Evolutionary conservation across 2,888 invertebrate genomes (phyloP).

Genomic region (Meghimatium bilineatum): DNA sequence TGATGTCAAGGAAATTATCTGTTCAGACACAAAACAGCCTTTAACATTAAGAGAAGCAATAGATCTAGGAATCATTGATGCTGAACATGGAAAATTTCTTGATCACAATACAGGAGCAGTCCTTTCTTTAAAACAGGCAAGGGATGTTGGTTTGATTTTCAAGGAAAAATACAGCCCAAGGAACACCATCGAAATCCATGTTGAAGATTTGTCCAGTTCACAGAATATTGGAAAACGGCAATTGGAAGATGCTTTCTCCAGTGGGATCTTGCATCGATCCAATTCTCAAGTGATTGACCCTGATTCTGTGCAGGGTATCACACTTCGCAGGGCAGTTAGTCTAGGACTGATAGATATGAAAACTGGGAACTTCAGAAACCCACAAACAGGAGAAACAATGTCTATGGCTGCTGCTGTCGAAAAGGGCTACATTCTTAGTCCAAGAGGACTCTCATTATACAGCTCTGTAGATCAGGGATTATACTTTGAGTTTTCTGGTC

Average conservation of each 20-base stretch:
- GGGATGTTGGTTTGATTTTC: conserved; percentile 55
- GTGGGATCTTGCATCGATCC: conserved; percentile 67
- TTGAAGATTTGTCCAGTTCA: conserved; percentile 67
- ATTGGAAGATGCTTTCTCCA: conserved; percentile 68
- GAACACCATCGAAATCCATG: conserved; percentile 66
- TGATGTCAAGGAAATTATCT: conserved; percentile 51
- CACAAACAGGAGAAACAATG: conserved; percentile 69
- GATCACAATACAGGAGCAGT: conserved; percentile 80
- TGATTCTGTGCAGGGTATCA: conserved; percentile 69
- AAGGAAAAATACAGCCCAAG: conserved; percentile 55
- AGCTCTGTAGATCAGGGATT: conserved; percentile 75
- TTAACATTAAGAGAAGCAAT: conserved; percentile 90
- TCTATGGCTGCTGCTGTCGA: conserved; percentile 66
- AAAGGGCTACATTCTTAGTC: conserved; percentile 69
- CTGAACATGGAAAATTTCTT: conserved; percentile 78
- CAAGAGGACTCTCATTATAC: conserved; percentile 69
- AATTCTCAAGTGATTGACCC: conserved; percentile 73
- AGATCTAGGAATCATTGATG: conserved; percentile 67
- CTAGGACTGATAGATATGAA: conserved; percentile 79
- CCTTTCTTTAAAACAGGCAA: conserved; percentile 80
- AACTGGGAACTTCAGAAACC: conserved; percentile 71
- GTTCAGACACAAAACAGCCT: conserved; percentile 79
- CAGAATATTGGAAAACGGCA: conserved; percentile 59
- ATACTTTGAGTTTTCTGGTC: conserved; percentile 76
- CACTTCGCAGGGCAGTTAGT: conserved; percentile 72